Evolutionary conservation across 1,140 invertebrate genomes (phyloP).

Genomic region (Amphibalanus amphitrite): DNA sequence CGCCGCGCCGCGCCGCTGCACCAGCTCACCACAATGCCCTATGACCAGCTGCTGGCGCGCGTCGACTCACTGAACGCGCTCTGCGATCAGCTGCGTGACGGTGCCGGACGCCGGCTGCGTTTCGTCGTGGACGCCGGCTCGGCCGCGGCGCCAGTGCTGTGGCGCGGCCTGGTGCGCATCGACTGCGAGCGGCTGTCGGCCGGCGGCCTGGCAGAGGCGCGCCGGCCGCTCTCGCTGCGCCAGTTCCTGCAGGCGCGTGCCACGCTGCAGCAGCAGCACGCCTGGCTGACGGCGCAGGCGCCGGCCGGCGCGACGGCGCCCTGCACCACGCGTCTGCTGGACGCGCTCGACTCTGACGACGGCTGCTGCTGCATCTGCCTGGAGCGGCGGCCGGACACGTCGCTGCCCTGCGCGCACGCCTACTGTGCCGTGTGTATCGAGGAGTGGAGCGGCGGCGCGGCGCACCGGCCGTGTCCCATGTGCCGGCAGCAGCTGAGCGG

Average conservation of each 20-base stretch:
- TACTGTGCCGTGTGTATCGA: slow-evolving; percentile 50
- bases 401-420: slow-evolving; percentile 44
- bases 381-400: slow-evolving; percentile 43
- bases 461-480: slow-evolving; percentile 46
- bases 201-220: not conserved
- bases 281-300: not conserved
- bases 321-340: not conserved
- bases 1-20: not conserved
- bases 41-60: not conserved
- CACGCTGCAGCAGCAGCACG: not conserved
- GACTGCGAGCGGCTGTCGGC: not conserved
- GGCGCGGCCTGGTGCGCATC: slow-evolving; percentile 1
- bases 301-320: not conserved
- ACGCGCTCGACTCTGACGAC: not conserved
- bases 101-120: not conserved
- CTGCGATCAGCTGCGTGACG: not conserved
- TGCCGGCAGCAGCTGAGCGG: slow-evolving; percentile 40
- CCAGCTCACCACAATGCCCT: not conserved
- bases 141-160: not conserved
- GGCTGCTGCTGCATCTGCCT: slow-evolving; percentile 45
- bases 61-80: not conserved
- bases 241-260: not conserved
- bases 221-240: not conserved
- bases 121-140: not conserved
- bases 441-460: slow-evolving; percentile 45